These are phyloP conservation scores for Athalia cordata DNA, from an alignment of 2,888 invertebrate species.

Conservation along the genomic window DNA sequence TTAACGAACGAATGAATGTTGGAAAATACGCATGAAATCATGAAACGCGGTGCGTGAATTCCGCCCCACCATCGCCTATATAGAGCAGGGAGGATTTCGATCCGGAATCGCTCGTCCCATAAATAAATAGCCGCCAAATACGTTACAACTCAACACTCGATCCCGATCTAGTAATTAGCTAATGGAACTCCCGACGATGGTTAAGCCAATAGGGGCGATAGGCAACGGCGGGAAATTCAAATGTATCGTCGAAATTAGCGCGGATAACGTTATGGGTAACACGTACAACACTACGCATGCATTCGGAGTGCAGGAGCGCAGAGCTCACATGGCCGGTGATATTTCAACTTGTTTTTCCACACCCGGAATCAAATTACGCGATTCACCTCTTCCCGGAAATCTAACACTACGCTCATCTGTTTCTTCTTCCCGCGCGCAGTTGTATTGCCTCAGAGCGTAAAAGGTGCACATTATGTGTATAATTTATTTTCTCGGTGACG, in stretches of 20 bases:
- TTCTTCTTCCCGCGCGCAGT: neutral
- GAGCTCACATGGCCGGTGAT: neutral
- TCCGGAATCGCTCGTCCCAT: constrained; percentile 10
- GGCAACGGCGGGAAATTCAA: constrained; percentile 69
- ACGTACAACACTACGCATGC: neutral
- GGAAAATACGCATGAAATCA: constrained; percentile 20
- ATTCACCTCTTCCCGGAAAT: constrained; percentile 18
- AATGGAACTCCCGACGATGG: constrained; percentile 67
- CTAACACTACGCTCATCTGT: constrained; percentile 16
- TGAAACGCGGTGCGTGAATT: constrained; percentile 20
- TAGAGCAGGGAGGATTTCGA: constrained; percentile 15
- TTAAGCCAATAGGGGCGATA: constrained; percentile 48
- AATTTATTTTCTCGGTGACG: neutral
- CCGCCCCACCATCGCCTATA: neutral
- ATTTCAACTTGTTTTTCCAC: constrained; percentile 38
- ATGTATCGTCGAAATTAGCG: constrained; percentile 63
- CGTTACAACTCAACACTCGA: constrained; percentile 42
- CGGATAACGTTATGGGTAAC: neutral
- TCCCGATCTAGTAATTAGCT: constrained; percentile 65
- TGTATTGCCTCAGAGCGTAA: neutral
- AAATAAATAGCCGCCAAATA: constrained; percentile 40
- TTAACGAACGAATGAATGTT: constrained; percentile 25
- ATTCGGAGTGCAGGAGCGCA: neutral
- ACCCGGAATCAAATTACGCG: constrained; percentile 25
- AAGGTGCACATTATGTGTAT: neutral